Percentiles rank a stretch among this genome's conserved stretches.
Evolutionary conservation across 2,888 invertebrate species (phyloP).

Genomic region (Andrena camellia): DNA sequence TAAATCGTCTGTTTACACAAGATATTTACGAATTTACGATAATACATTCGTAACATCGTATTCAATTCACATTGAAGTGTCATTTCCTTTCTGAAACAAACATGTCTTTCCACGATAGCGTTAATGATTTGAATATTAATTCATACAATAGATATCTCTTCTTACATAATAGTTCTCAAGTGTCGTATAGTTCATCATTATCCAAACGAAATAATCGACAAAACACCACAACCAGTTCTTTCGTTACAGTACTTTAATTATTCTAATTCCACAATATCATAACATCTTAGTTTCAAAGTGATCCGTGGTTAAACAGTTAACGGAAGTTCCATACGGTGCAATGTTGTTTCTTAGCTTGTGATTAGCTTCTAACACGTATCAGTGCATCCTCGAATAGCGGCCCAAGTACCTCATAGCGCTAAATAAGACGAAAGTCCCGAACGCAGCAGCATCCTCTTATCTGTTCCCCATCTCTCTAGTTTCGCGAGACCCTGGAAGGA

Average conservation of each 20-base stretch:
- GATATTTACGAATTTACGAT: too few relatives aligned
- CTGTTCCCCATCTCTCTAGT: background rate
- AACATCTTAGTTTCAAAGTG: background rate
- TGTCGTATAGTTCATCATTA: background rate
- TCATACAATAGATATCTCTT: too few relatives aligned
- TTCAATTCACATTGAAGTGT: too few relatives aligned
- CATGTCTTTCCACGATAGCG: too few relatives aligned
- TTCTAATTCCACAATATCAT: conserved; percentile 17
- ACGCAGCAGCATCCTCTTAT: background rate
- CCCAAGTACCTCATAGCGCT: background rate
- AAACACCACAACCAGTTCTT: background rate
- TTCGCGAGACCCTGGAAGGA: background rate
- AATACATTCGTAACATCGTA: too few relatives aligned
- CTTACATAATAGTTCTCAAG: background rate
- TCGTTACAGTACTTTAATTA: conserved; percentile 20
- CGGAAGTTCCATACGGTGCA: background rate
- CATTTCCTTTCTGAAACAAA: too few relatives aligned
- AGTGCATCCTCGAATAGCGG: background rate
- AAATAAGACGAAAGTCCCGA: background rate
- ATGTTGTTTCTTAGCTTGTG: background rate
- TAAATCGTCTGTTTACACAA: too few relatives aligned
- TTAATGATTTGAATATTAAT: too few relatives aligned
- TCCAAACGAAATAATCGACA: background rate
- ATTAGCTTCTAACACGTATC: conserved; percentile 1
- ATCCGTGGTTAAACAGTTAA: conserved; percentile 8